Evolutionary conservation across 1,140 invertebrate species (phyloP).

Genomic region (Laupala kohalensis): DNA sequence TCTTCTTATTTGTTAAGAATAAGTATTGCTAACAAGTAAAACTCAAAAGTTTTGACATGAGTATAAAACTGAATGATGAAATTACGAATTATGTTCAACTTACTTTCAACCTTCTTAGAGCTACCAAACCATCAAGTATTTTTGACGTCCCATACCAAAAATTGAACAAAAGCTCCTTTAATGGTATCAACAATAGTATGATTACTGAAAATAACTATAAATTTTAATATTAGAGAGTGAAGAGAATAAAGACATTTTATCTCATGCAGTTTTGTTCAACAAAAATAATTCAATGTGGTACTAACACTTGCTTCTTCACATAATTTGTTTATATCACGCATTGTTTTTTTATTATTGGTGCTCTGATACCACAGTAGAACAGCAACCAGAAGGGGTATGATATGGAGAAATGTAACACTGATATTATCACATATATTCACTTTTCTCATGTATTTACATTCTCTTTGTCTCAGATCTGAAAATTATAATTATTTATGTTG

Average conservation of each 20-base stretch:
- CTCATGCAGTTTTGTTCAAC: background rate
- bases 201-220: conserved; percentile 21
- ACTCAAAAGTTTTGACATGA: background rate
- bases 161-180: conserved; percentile 20
- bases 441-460: background rate
- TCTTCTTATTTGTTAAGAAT: too few species aligned
- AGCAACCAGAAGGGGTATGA: background rate
- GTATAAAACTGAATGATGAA: background rate
- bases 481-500: background rate
- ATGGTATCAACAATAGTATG: conserved; percentile 19
- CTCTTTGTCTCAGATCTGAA: background rate
- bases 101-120: conserved; percentile 22
- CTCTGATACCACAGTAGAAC: background rate
- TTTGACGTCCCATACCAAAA: conserved; percentile 21
- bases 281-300: background rate
- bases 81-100: background rate
- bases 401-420: background rate
- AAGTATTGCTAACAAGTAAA: too few species aligned
- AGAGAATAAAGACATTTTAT: background rate
- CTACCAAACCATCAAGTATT: conserved; percentile 19
- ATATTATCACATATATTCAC: background rate
- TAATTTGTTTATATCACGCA: too few species aligned
- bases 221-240: too few species aligned
- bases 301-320: background rate
- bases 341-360: too few species aligned